These are phyloP conservation scores for Heliconius aoede DNA, from an alignment of 2,888 invertebrate genomes.

Conservation along the genomic window DNA sequence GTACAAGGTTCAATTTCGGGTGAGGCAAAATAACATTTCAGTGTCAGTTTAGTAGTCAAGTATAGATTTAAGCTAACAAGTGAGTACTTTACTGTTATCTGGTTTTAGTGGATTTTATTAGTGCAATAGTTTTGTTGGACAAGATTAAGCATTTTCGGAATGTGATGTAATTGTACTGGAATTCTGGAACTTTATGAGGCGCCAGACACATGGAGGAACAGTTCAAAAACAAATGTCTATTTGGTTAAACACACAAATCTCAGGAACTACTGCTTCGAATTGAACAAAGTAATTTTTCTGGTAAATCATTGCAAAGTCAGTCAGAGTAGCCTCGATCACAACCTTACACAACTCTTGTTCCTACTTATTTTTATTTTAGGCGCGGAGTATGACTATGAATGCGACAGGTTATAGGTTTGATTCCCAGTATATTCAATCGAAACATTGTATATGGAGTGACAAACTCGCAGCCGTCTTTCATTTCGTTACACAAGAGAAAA, in stretches of 20 bases:
- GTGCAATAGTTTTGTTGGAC: background rate
- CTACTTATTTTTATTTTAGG: no score
- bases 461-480: background rate
- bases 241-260: background rate
- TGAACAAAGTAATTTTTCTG: background rate
- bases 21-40: background rate
- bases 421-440: no score
- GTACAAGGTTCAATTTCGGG: conserved; percentile 18
- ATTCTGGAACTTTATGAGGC: background rate
- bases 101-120: conserved; percentile 32
- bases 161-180: background rate
- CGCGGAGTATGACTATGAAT: no score
- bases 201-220: background rate
- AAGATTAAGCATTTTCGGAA: conserved; percentile 5
- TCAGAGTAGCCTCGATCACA: no score
- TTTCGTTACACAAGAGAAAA: background rate
- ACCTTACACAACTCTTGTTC: no score
- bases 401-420: no score
- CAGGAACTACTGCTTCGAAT: background rate
- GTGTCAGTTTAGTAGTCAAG: conserved; percentile 31
- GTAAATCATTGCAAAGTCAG: no score
- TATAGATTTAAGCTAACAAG: conserved; percentile 38
- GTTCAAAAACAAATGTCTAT: background rate
- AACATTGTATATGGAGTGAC: background rate
- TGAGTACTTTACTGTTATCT: conserved; percentile 35